Evolutionary conservation across 2,888 invertebrate species (phyloP).

Genomic region (Platycnemis pennipes): DNA sequence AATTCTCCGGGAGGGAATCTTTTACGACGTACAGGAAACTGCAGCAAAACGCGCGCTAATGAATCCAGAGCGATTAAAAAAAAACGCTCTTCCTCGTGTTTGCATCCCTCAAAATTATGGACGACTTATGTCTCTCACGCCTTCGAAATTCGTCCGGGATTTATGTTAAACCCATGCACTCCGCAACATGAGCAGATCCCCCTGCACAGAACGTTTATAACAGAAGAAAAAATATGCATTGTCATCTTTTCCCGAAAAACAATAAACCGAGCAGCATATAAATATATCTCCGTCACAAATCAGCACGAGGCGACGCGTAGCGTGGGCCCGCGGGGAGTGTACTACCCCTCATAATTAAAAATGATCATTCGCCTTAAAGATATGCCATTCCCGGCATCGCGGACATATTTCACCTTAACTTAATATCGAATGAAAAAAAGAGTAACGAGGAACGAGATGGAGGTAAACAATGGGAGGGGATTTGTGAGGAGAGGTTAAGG

Average conservation of each 20-base stretch:
- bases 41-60: background rate
- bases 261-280: background rate
- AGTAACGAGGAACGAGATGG: background rate
- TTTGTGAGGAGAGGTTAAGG: background rate
- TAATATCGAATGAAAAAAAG: background rate
- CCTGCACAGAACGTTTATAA: no score
- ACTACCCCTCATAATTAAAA: background rate
- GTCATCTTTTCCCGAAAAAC: background rate
- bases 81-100: background rate
- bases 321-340: background rate
- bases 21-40: background rate
- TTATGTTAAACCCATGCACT: background rate
- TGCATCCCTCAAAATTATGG: background rate
- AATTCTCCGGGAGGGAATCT: background rate
- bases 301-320: background rate
- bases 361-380: background rate
- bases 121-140: background rate
- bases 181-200: background rate
- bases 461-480: background rate
- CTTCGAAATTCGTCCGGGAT: constrained; percentile 1
- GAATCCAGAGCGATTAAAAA: background rate
- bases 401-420: background rate
- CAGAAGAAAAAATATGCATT: no score
- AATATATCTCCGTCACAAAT: background rate
- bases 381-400: background rate